Base-by-base conservation (phyloP, 2,113 vertebrate species). In the Equus quagga region DNA sequence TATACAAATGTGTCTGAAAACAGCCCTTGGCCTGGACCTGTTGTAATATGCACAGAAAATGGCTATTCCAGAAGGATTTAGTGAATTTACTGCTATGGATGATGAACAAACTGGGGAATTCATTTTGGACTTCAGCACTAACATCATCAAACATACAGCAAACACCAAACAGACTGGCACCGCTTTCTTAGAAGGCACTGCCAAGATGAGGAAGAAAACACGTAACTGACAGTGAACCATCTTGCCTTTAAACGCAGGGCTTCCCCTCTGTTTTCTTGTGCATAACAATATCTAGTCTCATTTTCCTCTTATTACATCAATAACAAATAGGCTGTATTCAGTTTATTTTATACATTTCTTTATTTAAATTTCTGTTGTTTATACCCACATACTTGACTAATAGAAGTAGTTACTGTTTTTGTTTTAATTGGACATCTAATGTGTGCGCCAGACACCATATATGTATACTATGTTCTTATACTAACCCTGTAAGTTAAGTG, bases 221-320 rank as follows among this genome's bases (percentile, higher is more conserved):
- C 13, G 3, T 41, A 78, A 76, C 13, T 51, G 31, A 83, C 1
- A 62, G 11, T 14, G 41, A 83, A 6, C n/a, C 58, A 81, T 69
- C 23, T 64, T 85, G 70, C 76, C 26, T 64, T 93, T 79, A 60
- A 64, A 44, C 6, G 15, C n/a, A 33, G 49, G 65, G 11, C 31
- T 62, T 62, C 28, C 26, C 13, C 26, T 82, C 69, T 64, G 41
- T 92, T 79, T 70, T 64, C 41, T 65, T 86, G 51, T 56, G n/a
- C 26, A 14, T 44, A 54, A 86, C 28, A 73, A 56, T 78, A 76
- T 90, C 28, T 36, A 41, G 31, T 78, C 33, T 80, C 1, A 24
- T 89, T 86, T 96, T 92, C 23, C 41, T 95, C 62, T 69, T 36
- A 64, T 58, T 75, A 46, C 41, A n/a, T 36, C 75, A 89, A 9